Conservation (phyloP, 2,888 invertebrate genomes). For the Yponomeuta cagnagella region DNA sequence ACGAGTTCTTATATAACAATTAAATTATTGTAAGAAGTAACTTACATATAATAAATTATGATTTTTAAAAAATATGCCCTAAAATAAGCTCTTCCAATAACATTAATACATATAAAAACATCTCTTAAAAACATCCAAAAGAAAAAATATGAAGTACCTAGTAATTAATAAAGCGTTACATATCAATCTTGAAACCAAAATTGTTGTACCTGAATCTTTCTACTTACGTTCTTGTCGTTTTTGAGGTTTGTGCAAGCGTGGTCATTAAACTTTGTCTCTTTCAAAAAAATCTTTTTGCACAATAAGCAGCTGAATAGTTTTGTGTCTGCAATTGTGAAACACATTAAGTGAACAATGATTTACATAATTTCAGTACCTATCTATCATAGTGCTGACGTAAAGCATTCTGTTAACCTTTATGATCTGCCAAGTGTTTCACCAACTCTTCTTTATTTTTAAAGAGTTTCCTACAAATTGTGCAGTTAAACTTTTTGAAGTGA, state of each 20-base stretch:
- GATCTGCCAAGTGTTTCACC: slow-evolving; percentile 41
- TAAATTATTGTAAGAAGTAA: no score
- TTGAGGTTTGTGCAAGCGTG: slow-evolving; percentile 37
- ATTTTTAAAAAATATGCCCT: no score
- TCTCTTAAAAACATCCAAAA: no score
- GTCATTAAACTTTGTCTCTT: slow-evolving; percentile 39
- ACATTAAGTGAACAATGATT: slow-evolving; percentile 3
- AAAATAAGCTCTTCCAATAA: no score
- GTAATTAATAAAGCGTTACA: no score
- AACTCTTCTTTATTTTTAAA: slow-evolving; percentile 53
- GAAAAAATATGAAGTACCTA: no score
- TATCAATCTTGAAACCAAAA: no score
- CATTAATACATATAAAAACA: no score
- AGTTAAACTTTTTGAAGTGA: slow-evolving; percentile 39
- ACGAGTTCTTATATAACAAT: no score
- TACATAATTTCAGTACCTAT: neutral
- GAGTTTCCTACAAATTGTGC: slow-evolving; percentile 49
- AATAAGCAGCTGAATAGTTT: slow-evolving; percentile 45
- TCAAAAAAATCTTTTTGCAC: slow-evolving; percentile 60
- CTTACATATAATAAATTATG: no score
- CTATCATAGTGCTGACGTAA: neutral
- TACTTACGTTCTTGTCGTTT: slow-evolving; percentile 24
- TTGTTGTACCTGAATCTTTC: no score
- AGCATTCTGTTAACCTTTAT: slow-evolving; percentile 40
- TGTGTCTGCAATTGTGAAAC: slow-evolving; percentile 39